Base-by-base conservation (phyloP, 1,140 invertebrate genomes). In the Polypedilum pembai region DNA sequence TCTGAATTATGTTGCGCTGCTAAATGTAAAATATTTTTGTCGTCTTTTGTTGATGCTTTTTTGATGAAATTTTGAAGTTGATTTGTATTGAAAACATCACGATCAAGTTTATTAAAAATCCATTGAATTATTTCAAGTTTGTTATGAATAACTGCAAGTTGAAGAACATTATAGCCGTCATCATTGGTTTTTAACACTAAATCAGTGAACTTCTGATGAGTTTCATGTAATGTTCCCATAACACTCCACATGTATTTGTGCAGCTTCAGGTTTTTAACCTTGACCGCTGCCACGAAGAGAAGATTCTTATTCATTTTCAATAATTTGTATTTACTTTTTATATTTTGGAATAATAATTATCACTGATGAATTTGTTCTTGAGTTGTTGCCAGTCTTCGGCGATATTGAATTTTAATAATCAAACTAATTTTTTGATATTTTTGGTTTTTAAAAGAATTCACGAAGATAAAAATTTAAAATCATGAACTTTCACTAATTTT, bases 51-150 rank as follows among this genome's bases (percentile, higher is more conserved):
- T 33, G 24, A 33, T 33, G 24, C 1, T 3, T 1, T 3, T 33
- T 33, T 33, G 12, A 56, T n/a, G 3, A 56, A 56, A 15, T 56
- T 56, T 56, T 56, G 12, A 1, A 56, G 12, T 56, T 56, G 10
- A 12, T 12, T 56, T 56, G 45, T 3, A 56, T 56, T 56, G n/a
- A 56, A 56, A 56, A 56, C 45, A 4, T 56, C 45, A 4, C n/a
- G 12, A 15, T 56, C 45, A 15, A 56, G 8, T 56, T 56, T 56
- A 12, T 15, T 56, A 12, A 12, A 56, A 15, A 56, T 56, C 45
- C 45, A 56, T n/a, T 56, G 45, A 56, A 56, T 56, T 15, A 56
- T 56, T 56, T 56, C 45, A 56, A 56, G 45, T 56, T 56, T 56
- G 15, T 56, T 56, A 3, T 56, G 12, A 12, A 56, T 56, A 1